Conservation (phyloP, 2,888 invertebrate species). For the Anoncus sp. region DNA sequence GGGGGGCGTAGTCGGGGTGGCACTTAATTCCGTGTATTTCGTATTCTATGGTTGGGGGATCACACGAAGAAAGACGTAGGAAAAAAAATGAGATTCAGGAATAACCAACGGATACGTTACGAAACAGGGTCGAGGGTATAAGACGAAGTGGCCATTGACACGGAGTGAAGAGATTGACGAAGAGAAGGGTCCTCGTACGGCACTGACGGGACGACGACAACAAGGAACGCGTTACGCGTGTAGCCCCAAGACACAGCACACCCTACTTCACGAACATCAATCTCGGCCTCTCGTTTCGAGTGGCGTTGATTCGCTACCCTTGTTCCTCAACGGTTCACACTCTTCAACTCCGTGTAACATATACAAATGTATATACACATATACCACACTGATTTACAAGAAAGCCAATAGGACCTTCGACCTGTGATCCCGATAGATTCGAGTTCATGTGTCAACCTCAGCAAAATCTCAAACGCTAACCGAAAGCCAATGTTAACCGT, state of each 20-base stretch:
- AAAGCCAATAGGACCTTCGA: conserved; percentile 64
- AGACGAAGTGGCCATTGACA: conserved; percentile 61
- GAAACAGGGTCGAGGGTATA: conserved; percentile 46
- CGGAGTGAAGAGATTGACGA: conserved; percentile 56
- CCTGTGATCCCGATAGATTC: conserved; percentile 76
- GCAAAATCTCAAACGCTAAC: conserved; percentile 32
- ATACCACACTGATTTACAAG: conserved; percentile 52
- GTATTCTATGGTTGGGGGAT: neutral
- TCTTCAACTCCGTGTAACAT: conserved; percentile 46
- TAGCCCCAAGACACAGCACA: conserved; percentile 36
- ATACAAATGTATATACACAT: neutral
- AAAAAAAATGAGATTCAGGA: conserved; percentile 37
- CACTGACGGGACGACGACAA: conserved; percentile 43
- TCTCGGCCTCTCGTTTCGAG: conserved; percentile 77
- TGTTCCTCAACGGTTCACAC: conserved; percentile 73
- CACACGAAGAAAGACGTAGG: neutral
- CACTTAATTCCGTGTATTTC: neutral
- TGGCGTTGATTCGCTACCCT: conserved; percentile 81
- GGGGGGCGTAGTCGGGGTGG: too few species aligned
- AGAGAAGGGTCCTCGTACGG: conserved; percentile 39
- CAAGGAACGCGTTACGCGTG: conserved; percentile 45
- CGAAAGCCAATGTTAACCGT: conserved; percentile 54
- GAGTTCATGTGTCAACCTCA: conserved; percentile 73
- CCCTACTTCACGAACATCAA: conserved; percentile 75
- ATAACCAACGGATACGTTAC: conserved; percentile 38